Evolutionary conservation across 2,797 vertebrate genomes (phyloP), one percentile per base, ranked within the genome.

Genomic region (Naso thynnoides): DNA sequence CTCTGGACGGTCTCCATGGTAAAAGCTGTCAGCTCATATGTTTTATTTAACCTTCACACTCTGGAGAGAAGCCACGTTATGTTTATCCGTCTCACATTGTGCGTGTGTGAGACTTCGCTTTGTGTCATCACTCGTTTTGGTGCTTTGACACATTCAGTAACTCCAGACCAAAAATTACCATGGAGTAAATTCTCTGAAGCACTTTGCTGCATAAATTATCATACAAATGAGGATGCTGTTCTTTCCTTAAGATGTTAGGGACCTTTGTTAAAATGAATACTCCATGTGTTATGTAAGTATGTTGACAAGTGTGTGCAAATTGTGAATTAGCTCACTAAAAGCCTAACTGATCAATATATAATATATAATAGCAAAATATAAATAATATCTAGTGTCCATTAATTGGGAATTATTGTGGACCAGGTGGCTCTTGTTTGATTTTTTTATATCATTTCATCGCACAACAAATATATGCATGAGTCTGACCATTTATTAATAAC

Each of bases 1-100:
- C 69, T 73, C 81, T 69, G 80, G 83, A 78, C 50, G 4, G 86
- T 90, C 82, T 79, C 88, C 86, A 91, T 91, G 89, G 87, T 61
- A 61, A 90, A 80, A 65, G 70, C 80, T 82, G 82, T 82, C 84
- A 72, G 78, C 85, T 88, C 75, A 27, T 70, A 70, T 67, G 78
- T 81, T 86, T 85, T 79, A 88, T 85, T 89, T 88, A 87, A 89
- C 87, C 80, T 73, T 79, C 47, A 8, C 39, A 16, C 67, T 79
- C 73, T 19, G 62, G 42, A 77, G 62, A 86, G 36, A 41, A 81
- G 72, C 50, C 41, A 31, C 24, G 18, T 41, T 69, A 21, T 59
- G 76, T 79, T 81, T 59, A 48, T 45, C 50, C 66, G n/a, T 79
- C 59, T 60, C 80, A 81, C 73, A 6, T 50, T 70, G 49, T 53